phyloP scores from a whole-genome alignment of 2,113 vertebrate species.

The Alaudala cheleensis region DNA sequence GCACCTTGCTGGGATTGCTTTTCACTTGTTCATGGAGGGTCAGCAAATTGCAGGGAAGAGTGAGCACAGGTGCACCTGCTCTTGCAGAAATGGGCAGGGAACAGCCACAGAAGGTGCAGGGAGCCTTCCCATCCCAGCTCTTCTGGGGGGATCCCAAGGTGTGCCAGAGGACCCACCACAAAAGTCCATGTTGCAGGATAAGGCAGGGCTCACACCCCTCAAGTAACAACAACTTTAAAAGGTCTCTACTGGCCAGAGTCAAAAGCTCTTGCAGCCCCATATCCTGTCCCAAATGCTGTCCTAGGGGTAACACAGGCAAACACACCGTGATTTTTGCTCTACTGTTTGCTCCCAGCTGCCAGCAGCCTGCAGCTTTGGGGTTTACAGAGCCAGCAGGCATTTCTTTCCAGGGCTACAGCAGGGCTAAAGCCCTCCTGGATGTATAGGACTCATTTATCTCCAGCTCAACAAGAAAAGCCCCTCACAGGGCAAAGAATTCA shows the following conservation, averaged over 20 bases:
- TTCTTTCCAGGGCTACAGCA: neutral
- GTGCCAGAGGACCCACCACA: fast-evolving
- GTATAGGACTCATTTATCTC: neutral
- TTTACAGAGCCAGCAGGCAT: neutral
- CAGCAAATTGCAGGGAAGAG: neutral
- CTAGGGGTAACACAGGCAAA: neutral
- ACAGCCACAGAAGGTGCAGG: neutral
- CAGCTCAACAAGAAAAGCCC: neutral
- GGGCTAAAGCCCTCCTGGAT: neutral
- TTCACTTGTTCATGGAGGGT: neutral
- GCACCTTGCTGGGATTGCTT: neutral
- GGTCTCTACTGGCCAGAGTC: neutral
- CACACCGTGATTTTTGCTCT: neutral
- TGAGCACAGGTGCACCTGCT: neutral
- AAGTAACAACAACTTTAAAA: neutral
- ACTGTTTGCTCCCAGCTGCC: neutral
- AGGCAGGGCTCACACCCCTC: neutral
- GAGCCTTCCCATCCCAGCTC: neutral
- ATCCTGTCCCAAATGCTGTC: neutral
- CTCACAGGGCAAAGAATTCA: neutral
- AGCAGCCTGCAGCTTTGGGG: neutral
- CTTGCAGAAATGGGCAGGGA: neutral
- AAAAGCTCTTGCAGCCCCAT: neutral
- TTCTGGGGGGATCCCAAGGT: neutral
- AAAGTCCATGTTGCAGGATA: neutral